Evolutionary conservation across 1,140 invertebrate species (phyloP).

Genomic region (Aphaenogaster rudis): DNA sequence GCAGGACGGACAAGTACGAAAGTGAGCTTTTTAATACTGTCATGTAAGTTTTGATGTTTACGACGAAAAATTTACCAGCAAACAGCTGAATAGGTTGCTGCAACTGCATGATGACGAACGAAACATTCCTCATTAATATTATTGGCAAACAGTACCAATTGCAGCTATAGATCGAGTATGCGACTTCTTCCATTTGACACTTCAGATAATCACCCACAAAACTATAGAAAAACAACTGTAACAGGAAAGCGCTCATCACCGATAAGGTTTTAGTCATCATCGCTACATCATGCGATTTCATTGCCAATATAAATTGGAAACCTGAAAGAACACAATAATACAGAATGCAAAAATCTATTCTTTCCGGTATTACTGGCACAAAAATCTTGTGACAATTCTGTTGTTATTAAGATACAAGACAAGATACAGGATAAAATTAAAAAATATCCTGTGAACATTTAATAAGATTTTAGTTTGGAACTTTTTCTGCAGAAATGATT

Average conservation of each 20-base stretch:
- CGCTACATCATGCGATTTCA: neutral
- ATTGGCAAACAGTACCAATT: constrained; percentile 37
- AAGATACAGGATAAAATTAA: neutral
- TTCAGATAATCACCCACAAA: constrained; percentile 61
- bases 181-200: constrained; percentile 42
- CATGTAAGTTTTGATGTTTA: constrained; percentile 61
- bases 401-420: neutral
- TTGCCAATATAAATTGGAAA: constrained; percentile 52
- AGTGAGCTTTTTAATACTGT: constrained; percentile 53
- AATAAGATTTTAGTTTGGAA: neutral
- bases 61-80: constrained; percentile 29
- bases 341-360: neutral
- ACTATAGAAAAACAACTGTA: constrained; percentile 46
- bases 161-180: neutral
- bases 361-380: neutral
- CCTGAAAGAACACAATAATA: constrained; percentile 8
- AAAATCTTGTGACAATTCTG: neutral
- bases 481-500: no score
- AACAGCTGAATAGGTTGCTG: neutral
- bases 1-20: constrained; percentile 62
- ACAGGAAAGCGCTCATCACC: neutral
- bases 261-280: constrained; percentile 21
- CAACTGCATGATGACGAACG: constrained; percentile 26
- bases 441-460: neutral
- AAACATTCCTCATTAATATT: neutral